Evolutionary conservation across 2,797 vertebrate genomes (phyloP), one percentile per base, ranked within the genome.

Genomic region (Chiloscyllium punctatum): DNA sequence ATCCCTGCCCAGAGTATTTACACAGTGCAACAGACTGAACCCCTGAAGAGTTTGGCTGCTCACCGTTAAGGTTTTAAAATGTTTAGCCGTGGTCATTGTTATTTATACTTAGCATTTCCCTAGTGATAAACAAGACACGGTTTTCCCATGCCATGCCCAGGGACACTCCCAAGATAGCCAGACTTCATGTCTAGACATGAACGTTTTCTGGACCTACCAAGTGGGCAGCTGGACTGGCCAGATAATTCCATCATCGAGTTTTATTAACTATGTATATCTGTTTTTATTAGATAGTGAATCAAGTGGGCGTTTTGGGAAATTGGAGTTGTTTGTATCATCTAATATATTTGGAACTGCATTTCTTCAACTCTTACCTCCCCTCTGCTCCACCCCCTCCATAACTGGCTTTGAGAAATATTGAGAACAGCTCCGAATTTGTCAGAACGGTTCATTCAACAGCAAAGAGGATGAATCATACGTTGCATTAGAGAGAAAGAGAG

Each of bases 81-180:
- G 48, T 97, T 98, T 98, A 97, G 97, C 97, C 98, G 97, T 96
- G 96, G 96, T 98, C 98, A 98, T 98, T 98, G 98, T 98, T 98
- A 98, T 98, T 98, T 97, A 97, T 97, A 98, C 97, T 97, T 97
- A 98, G 97, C 97, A 97, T 98, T 98, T 98, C 98, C 97, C 98
- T 96, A 97, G 98, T 96, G 97, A 98, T 98, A 99, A 99, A 99
- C 98, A 98, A 96, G 98, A 97, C 96, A 96, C 97, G 97, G 97
- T 97, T 98, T 98, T 98, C 98, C 98, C 98, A 98, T 98, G 98
- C 98, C 97, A 97, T 97, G 97, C 96, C 48, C 0, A 97, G 97
- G 96, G 97, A 97, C 96, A 79, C 97, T 97, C 97, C 96, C 96
- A 97, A 97, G 96, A 97, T 97, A 97, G 97, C 98, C 97, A 98